Evolutionary conservation across 2,888 invertebrate genomes (phyloP), one percentile per base, ranked within the genome.

Genomic region (Psylliodes chrysocephalus): DNA sequence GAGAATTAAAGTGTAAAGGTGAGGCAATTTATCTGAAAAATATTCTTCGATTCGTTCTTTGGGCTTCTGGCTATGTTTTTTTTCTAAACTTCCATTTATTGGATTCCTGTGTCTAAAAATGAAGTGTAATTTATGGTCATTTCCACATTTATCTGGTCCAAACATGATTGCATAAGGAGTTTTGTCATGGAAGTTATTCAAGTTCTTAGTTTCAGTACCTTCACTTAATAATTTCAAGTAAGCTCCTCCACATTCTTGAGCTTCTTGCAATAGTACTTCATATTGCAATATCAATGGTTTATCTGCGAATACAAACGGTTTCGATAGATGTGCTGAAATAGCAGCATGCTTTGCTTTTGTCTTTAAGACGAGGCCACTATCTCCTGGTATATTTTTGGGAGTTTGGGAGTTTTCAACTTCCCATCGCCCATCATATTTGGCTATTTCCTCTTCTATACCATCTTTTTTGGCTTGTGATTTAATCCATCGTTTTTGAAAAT

Each of bases 131-230:
- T 98, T 98, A 79, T 94, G 91, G 82, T 96, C 95, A 78, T 93
- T 93, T 68, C 98, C 98, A 84, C 99, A 99, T 84, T 98, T 99
- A 86, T 99, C 99, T 6, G 98, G 98, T 0, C 99, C 99, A 84
- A 99, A 99, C 99, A 99, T 99, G 77, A 99, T 95, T 1, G 96
- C 94, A 85, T 98, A 99, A 0, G 96, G 92, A 0, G 98, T 96
- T 84, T 96, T 96, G 84, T 99, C 98, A 81, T 93, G 88, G 84
- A 98, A 96, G 77, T 89, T 86, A 70, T 88, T 90, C 56, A 97
- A 85, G 78, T 95, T 91, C 78, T 89, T 87, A 47, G 88, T 86
- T 44, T 87, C 85, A 60, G 90, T 62, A 10, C 60, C 47, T 19
- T 90, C 86, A 8, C 94, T 92, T 14, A 99, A 84, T 46, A 99